Evolutionary conservation across 2,888 invertebrate genomes (phyloP), one percentile per base, ranked within the genome.

Genomic region (Sepioteuthis lessoniana): DNA sequence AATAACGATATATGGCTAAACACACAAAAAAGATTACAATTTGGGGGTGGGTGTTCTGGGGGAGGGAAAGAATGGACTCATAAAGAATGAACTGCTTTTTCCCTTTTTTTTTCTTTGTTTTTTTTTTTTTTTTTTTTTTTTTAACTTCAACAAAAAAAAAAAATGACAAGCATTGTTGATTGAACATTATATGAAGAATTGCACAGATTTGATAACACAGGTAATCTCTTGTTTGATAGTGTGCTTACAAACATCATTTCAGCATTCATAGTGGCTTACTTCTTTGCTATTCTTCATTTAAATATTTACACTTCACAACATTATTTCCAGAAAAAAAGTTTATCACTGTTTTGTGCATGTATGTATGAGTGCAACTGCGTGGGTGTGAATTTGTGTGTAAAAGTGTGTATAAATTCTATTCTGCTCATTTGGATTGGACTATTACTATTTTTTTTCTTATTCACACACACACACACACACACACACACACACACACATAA

Each of bases 241-340:
- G 76, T 76, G 76, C 76, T 76, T 76, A 76, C 76, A n/a, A 76
- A 76, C n/a, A 76, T 76, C 76, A 35, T 76, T 76, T 76, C 76
- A 35, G n/a, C 76, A 76, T 76, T 76, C 76, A 76, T 76, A 76
- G 76, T 76, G 76, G 76, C 76, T 76, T 76, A 76, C n/a, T 16
- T 35, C 76, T n/a, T n/a, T 76, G n/a, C 76, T 76, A 76, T 35
- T 76, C n/a, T 19, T 76, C 76, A 76, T 76, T 76, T 76, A 35
- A 76, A 76, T 76, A 76, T 76, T 76, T 76, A 76, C 76, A 76
- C n/a, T 76, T 76, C 76, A n/a, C 13, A 76, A 76, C 76, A 76
- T 76, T 55, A 55, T 55, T 55, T 76, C 35, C 76, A n/a, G 76
- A 76, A 76, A 76, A n/a, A 35, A 76, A n/a, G n/a, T 76, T 76